phyloP scores from a whole-genome alignment of 2,797 vertebrate genomes.

The Allobates femoralis region DNA sequence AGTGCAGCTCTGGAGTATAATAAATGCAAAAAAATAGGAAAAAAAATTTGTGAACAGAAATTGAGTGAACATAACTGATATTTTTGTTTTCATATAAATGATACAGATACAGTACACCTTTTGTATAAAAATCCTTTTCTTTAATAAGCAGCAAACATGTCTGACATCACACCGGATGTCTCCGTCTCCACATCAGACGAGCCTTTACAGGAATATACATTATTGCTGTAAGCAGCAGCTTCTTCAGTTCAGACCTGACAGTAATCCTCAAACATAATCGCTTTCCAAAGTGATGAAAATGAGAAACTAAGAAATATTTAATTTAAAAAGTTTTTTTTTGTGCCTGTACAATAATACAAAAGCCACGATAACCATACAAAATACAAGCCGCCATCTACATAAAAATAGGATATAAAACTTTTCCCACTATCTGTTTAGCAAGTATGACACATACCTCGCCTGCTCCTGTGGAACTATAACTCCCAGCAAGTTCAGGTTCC shows the following conservation, averaged over 20 bases:
- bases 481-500: neutral
- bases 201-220: slow-evolving; percentile 8
- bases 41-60: no score
- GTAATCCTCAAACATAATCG: slow-evolving; percentile 6
- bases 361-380: neutral
- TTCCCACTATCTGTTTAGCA: no score
- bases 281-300: neutral
- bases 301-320: neutral
- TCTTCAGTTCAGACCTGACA: neutral
- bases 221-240: slow-evolving; percentile 41
- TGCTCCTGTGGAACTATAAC: neutral
- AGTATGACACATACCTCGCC: no score
- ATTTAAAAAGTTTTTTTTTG: neutral
- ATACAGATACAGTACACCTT: neutral
- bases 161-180: neutral
- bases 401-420: neutral
- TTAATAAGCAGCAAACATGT: neutral
- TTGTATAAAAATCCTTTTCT: slow-evolving; percentile 6
- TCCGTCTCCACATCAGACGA: neutral
- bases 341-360: neutral
- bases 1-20: no score
- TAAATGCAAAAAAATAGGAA: no score
- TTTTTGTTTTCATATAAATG: no score
- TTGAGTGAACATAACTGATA: no score
- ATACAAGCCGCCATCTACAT: neutral